A percentile compares a stretch with the other conserved stretches of the same genome.
phyloP scores from a whole-genome alignment of 1,140 invertebrate species.

The Stratiolaelaps scimitus region DNA sequence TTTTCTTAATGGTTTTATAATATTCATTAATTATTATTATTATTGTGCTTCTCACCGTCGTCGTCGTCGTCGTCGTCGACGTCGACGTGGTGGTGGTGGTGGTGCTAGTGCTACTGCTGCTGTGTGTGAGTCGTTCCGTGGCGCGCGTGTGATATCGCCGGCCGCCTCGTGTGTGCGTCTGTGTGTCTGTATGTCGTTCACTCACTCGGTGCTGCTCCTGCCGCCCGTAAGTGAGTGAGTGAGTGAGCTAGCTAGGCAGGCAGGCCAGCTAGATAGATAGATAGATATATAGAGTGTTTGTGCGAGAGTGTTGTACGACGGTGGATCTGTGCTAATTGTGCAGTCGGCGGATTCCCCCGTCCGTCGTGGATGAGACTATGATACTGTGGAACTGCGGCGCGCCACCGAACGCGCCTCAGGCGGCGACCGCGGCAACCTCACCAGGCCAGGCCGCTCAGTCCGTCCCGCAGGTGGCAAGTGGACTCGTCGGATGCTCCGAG shows the following conservation, averaged over 20 bases:
- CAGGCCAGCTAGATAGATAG: not conserved
- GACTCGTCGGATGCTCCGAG: slow-evolving; percentile 20
- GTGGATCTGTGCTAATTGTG: too few relatives aligned
- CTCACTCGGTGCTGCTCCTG: too few relatives aligned
- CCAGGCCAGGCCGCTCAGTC: slow-evolving; percentile 3
- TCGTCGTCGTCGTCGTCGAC: slow-evolving; percentile 5
- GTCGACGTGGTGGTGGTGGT: slow-evolving; percentile 1
- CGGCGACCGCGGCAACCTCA: not conserved
- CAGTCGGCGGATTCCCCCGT: too few relatives aligned
- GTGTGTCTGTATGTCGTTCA: too few relatives aligned
- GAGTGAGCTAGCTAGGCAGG: not conserved
- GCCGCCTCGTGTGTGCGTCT: too few relatives aligned
- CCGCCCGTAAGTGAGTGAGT: not conserved
- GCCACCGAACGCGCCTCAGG: slow-evolving; percentile 2
- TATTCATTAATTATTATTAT: slow-evolving; percentile 28
- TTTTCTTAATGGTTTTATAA: slow-evolving; percentile 29
- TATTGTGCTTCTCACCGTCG: not conserved
- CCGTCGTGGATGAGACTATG: slow-evolving; percentile 21
- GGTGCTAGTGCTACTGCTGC: not conserved
- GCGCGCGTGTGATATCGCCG: too few relatives aligned
- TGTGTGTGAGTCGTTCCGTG: not conserved
- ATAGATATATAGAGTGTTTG: not conserved
- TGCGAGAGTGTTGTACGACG: not conserved
- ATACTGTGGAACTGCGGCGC: slow-evolving; percentile 22
- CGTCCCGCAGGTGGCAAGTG: slow-evolving; percentile 2